Conservation (phyloP, 2,797 vertebrate species). For the Hyperoplus immaculatus region DNA sequence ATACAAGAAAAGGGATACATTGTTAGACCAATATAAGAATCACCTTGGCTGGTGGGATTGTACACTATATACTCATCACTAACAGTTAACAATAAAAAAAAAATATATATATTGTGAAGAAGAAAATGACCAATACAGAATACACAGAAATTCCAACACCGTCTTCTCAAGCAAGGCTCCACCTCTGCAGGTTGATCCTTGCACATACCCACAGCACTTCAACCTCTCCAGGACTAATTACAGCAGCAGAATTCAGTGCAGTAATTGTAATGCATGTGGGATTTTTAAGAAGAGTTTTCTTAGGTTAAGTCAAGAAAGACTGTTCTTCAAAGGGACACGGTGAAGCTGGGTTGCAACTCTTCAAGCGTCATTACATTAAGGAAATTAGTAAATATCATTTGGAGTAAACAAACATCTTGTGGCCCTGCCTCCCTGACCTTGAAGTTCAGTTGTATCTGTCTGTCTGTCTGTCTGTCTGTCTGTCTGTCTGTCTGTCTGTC, state of each 20-base stretch:
- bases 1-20: too few relatives aligned
- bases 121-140: neutral
- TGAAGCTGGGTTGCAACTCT: slow-evolving; percentile 30
- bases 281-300: slow-evolving; percentile 51
- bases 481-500: too few relatives aligned
- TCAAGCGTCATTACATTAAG: slow-evolving; percentile 51
- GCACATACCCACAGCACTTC: slow-evolving; percentile 15
- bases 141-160: neutral
- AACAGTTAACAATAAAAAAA: neutral
- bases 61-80: too few relatives aligned
- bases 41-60: too few relatives aligned
- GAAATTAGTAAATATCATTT: slow-evolving; percentile 54
- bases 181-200: slow-evolving; percentile 24
- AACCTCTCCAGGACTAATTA: slow-evolving; percentile 48
- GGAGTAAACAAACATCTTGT: slow-evolving; percentile 49
- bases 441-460: too few relatives aligned
- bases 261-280: slow-evolving; percentile 59
- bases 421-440: slow-evolving; percentile 10
- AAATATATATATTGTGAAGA: neutral
- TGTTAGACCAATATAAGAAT: too few relatives aligned
- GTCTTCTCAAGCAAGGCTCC: neutral
- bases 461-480: too few relatives aligned
- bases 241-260: slow-evolving; percentile 35
- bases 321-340: slow-evolving; percentile 53
- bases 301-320: slow-evolving; percentile 64